Evolutionary conservation across 2,113 vertebrate species (phyloP).

Genomic region (western clawed frog (Xenopus tropicalis)): UCB_Xtro_10.0 CM004451.2:18776501-18777000

Average conservation of each 20-base stretch:
- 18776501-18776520: no score
- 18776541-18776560: no score
- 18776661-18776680: neutral
- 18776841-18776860: neutral
- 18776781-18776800: neutral
- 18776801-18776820: neutral
- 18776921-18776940: neutral
- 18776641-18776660: neutral
- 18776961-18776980: no score
- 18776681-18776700: constrained; percentile 11
- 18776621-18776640: neutral
- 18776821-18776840: neutral
- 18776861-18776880: neutral
- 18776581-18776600: no score
- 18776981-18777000: neutral
- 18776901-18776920: neutral
- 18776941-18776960: neutral
- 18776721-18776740: constrained; percentile 20
- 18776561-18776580: no score
- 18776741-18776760: neutral
- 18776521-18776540: no score
- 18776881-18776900: neutral
- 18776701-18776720: neutral
- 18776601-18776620: no score
- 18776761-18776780: neutral